These are phyloP conservation scores for Mirza zaza DNA, from an alignment of 2,113 vertebrate species.

Conservation along the genomic window DNA sequence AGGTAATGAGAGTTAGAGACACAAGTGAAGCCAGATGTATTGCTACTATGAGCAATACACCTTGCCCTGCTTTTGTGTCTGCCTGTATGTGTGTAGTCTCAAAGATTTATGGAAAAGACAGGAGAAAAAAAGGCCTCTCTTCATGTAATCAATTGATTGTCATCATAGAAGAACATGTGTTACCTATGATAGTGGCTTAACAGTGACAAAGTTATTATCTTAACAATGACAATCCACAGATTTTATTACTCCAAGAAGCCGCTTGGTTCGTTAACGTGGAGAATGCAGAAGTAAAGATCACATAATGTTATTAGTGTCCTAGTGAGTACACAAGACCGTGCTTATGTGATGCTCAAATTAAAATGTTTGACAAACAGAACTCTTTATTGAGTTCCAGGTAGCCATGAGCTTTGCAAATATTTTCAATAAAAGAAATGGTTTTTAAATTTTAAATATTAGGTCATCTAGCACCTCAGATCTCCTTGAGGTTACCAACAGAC, in stretches of 20 bases:
- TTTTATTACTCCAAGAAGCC: neutral
- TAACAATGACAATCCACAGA: neutral
- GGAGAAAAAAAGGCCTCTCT: neutral
- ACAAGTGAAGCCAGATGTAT: too few relatives aligned
- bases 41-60: fast-evolving
- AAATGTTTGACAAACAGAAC: neutral
- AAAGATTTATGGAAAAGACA: neutral
- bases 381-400: neutral
- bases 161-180: neutral
- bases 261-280: neutral
- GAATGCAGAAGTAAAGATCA: neutral
- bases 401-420: neutral
- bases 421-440: neutral
- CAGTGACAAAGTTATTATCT: neutral
- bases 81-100: too few relatives aligned
- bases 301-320: neutral
- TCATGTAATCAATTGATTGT: neutral
- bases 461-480: neutral
- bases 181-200: neutral
- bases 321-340: neutral
- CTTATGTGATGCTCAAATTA: neutral
- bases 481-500: neutral
- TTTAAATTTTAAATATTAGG: neutral
- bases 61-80: neutral
- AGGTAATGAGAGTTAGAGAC: neutral